Percentiles rank a stretch among this genome's conserved stretches.
Conservation (phyloP, 2,797 vertebrate genomes). For the Peromyscus eremicus region DNA sequence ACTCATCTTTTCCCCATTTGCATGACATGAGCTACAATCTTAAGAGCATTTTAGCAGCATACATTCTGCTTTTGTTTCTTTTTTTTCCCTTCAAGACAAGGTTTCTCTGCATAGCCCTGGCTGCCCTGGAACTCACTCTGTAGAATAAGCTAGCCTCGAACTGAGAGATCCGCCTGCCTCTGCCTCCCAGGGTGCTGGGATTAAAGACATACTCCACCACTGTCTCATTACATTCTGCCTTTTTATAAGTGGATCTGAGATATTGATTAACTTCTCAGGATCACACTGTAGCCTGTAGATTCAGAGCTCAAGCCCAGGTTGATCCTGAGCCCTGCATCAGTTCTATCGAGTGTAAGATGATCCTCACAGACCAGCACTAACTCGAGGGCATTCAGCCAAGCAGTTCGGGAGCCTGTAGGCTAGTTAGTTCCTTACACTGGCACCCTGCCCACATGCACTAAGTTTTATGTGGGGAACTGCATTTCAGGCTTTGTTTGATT, state of each 20-base stretch:
- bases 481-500: neutral
- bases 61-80: neutral
- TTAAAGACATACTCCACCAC: neutral
- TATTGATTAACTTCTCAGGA: neutral
- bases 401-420: neutral
- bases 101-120: neutral
- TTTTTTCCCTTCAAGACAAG: neutral
- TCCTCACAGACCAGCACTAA: neutral
- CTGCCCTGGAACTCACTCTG: neutral
- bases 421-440: neutral
- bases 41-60: neutral
- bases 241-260: neutral
- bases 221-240: neutral
- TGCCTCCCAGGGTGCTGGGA: neutral
- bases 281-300: neutral
- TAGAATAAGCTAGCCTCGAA: too few species aligned
- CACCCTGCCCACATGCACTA: neutral
- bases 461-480: neutral
- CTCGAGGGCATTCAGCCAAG: neutral
- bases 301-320: neutral
- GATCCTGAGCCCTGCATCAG: neutral
- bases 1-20: neutral
- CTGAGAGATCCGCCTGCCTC: neutral
- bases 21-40: rapidly evolving
- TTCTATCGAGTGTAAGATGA: neutral